Conservation (phyloP, 2,797 vertebrate genomes). For the Anguilla anguilla region DNA sequence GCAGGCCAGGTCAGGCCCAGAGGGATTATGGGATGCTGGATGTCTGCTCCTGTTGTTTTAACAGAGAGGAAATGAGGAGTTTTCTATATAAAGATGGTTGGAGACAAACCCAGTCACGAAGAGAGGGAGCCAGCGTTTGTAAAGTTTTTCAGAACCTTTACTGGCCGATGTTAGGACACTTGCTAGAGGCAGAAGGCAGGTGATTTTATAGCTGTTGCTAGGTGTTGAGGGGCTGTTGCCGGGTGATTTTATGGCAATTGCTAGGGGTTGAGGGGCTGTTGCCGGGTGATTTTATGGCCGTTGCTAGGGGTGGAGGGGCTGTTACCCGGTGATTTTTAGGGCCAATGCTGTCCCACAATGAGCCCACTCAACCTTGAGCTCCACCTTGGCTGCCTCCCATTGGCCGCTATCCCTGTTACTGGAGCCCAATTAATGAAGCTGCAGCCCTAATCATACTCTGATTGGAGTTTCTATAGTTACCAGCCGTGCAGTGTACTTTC, state of each 20-base stretch:
- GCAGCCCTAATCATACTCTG: not conserved
- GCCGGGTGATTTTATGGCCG: not conserved
- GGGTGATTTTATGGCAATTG: not conserved
- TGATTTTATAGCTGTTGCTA: not conserved
- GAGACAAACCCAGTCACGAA: not conserved
- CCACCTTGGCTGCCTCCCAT: too few relatives aligned
- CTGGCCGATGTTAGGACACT: not conserved
- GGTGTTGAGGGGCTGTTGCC: not conserved
- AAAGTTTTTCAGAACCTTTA: not conserved
- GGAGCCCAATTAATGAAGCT: not conserved
- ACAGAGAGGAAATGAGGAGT: conserved; percentile 9
- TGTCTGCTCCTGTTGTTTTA: conserved; percentile 8
- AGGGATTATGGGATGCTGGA: conserved; percentile 27
- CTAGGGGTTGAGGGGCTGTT: not conserved
- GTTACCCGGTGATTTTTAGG: not conserved
- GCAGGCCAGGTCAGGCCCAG: not conserved
- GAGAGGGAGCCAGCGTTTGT: not conserved
- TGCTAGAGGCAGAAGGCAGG: not conserved
- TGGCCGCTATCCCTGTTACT: not conserved
- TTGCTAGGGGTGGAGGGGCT: not conserved
- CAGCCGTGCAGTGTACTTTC: conserved; percentile 4
- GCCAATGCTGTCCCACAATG: not conserved
- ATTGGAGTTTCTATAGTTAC: not conserved
- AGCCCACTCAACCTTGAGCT: not conserved
- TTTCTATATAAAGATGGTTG: conserved; percentile 18